Evolutionary conservation across 2,113 vertebrate genomes (phyloP), one percentile per base, ranked within the genome.

Genomic region (Rana temporaria): DNA sequence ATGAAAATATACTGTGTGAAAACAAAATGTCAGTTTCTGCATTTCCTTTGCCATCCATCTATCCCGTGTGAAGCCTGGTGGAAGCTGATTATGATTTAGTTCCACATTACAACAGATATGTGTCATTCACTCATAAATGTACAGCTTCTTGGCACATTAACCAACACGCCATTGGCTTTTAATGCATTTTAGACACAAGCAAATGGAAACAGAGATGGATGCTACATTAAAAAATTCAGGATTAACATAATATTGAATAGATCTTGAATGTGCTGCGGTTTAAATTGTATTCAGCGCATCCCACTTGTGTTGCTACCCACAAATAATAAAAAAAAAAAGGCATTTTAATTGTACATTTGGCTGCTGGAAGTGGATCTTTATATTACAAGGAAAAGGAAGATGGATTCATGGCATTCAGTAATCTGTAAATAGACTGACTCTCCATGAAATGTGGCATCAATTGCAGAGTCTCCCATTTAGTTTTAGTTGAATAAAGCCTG

Each of bases 401-500:
- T 4, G 85, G 87, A 89, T 91, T 85, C 87, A 57, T 85, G 84
- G 87, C 84, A 87, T 79, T 90, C 85, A 84, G 91, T 94, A 93
- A 94, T 94, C 93, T 93, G 93, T 91, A 93, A 94, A 94, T 88
- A 93, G 92, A 92, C 88, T 87, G 89, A 88, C 90, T 89, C 90
- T 89, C 91, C 91, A 91, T 88, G 89, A 93, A 90, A 92, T 69
- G 90, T 9, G 59, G 93, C 91, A 92, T 93, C 94, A 94, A 90
- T 93, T 90, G 92, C 93, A 90, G 84, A 86, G 86, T 88, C 91
- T 91, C 88, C 91, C 88, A 89, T 90, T 92, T 93, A 91, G 90
- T 91, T 92, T 91, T 87, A 89, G 90, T 90, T 90, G 92, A 93
- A 94, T 93, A 93, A 96, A 96, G 96, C 96, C 95, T 95, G 96